Percentiles rank a stretch among this genome's conserved stretches.
These are phyloP conservation scores for Drosophila fuyamai DNA, from an alignment of 1,140 invertebrate species.

Conservation along the genomic window DNA sequence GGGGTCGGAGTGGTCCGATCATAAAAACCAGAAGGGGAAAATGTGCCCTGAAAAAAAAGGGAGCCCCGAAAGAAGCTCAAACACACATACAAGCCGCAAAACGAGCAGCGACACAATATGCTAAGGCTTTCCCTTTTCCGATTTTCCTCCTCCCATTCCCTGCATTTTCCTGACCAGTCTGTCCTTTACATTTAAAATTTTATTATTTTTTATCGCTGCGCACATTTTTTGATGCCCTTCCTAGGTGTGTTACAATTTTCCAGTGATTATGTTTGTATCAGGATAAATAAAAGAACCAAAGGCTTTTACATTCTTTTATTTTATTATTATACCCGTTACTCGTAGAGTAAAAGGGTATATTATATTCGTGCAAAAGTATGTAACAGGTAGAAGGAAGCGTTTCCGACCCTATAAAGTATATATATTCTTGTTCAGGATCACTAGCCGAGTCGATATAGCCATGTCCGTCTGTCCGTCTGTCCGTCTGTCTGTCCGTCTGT, in stretches of 20 bases:
- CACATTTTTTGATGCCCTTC: conserved; percentile 30
- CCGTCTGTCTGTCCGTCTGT: too few species aligned
- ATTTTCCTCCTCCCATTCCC: neutral
- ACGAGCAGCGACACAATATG: conserved; percentile 78
- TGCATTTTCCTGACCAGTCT: conserved; percentile 13
- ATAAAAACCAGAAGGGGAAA: conserved; percentile 48
- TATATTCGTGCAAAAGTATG: too few species aligned
- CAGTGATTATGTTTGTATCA: too few species aligned
- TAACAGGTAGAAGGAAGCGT: too few species aligned
- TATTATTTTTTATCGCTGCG: conserved; percentile 73
- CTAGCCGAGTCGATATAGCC: too few species aligned
- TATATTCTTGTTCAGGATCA: too few species aligned
- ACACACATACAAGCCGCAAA: conserved; percentile 62
- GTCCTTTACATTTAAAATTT: conserved; percentile 66
- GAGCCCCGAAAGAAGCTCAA: conserved; percentile 10
- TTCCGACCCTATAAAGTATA: too few species aligned
- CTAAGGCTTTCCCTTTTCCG: conserved; percentile 26
- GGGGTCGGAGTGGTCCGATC: conserved; percentile 30
- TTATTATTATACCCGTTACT: too few species aligned
- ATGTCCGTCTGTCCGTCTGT: too few species aligned
- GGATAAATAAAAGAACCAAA: neutral
- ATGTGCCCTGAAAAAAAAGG: neutral
- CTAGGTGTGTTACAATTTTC: neutral
- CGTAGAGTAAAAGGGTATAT: too few species aligned
- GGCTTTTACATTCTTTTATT: too few species aligned